phyloP scores from a whole-genome alignment of 2,797 vertebrate genomes.

The Phoxinus dragarum region DNA sequence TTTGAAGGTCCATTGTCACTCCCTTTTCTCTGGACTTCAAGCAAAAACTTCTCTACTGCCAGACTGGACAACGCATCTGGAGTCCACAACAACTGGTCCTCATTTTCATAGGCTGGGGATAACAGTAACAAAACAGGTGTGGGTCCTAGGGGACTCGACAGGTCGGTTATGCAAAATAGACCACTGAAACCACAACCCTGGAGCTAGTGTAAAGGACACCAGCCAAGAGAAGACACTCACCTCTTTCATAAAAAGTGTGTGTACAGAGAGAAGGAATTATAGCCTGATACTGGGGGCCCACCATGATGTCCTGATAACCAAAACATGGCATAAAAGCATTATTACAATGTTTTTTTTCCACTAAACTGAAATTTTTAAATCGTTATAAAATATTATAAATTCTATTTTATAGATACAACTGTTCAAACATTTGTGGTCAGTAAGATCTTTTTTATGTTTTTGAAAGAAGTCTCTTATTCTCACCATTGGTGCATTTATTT shows the following conservation, averaged over 20 bases:
- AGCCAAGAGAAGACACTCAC: constrained; percentile 71
- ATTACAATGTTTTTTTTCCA: not conserved
- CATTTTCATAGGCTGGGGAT: constrained; percentile 82
- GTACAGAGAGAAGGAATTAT: constrained; percentile 83
- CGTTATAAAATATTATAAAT: not conserved
- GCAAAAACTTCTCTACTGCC: constrained; percentile 89
- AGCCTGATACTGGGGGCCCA: constrained; percentile 92
- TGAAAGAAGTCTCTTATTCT: not conserved
- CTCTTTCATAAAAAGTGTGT: constrained; percentile 80
- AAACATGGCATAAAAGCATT: constrained; percentile 21
- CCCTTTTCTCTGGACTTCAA: constrained; percentile 78
- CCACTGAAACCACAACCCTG: not conserved
- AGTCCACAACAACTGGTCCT: constrained; percentile 93
- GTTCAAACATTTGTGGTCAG: not conserved
- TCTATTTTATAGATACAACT: not conserved
- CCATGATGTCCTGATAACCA: constrained; percentile 89
- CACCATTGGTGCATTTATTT: no score
- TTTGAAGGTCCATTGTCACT: constrained; percentile 73
- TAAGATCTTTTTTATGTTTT: not conserved
- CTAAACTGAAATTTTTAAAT: not conserved
- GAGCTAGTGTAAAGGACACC: not conserved
- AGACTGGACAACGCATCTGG: constrained; percentile 82
- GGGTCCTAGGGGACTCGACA: not conserved
- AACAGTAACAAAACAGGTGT: constrained; percentile 28
- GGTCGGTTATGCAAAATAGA: constrained; percentile 32